A percentile compares a stretch with the other conserved stretches of the same genome.
Evolutionary conservation across 2,888 invertebrate species (phyloP).

Genomic region (Phragmatobia fuliginosa): DNA sequence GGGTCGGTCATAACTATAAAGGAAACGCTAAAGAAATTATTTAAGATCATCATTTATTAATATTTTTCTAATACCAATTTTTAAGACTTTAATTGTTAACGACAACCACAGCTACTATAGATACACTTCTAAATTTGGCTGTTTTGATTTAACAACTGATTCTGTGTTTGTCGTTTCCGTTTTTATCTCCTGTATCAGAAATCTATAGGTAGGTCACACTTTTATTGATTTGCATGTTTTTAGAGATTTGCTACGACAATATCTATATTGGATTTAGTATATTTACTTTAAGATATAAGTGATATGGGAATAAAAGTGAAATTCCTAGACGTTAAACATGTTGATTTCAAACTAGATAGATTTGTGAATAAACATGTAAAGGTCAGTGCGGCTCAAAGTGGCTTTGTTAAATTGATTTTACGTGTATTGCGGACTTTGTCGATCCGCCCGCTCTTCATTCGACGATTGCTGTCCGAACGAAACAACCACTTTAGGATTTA

Average conservation of each 20-base stretch:
- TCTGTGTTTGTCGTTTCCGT: too few species aligned
- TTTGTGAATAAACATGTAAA: constrained; percentile 67
- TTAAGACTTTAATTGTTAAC: background rate
- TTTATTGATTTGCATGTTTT: background rate
- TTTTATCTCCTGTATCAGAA: background rate
- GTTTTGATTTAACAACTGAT: background rate
- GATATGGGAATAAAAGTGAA: background rate
- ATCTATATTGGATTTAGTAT: background rate
- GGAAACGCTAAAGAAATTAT: too few species aligned
- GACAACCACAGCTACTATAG: background rate
- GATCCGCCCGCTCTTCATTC: constrained; percentile 59
- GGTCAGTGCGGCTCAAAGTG: constrained; percentile 77
- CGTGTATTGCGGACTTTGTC: constrained; percentile 80
- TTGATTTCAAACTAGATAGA: constrained; percentile 28
- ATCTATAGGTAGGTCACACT: background rate
- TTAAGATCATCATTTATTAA: too few species aligned
- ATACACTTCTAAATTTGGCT: background rate
- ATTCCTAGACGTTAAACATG: constrained; percentile 5
- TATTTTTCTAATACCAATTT: background rate
- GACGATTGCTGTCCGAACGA: constrained; percentile 55
- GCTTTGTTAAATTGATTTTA: constrained; percentile 86
- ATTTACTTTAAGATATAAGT: background rate
- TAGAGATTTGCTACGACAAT: background rate
- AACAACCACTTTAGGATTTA: constrained; percentile 68
- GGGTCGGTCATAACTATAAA: background rate